These are phyloP conservation scores for Odocoileus virginianus DNA, from an alignment of 2,113 vertebrate genomes.

Conservation along the genomic window DNA sequence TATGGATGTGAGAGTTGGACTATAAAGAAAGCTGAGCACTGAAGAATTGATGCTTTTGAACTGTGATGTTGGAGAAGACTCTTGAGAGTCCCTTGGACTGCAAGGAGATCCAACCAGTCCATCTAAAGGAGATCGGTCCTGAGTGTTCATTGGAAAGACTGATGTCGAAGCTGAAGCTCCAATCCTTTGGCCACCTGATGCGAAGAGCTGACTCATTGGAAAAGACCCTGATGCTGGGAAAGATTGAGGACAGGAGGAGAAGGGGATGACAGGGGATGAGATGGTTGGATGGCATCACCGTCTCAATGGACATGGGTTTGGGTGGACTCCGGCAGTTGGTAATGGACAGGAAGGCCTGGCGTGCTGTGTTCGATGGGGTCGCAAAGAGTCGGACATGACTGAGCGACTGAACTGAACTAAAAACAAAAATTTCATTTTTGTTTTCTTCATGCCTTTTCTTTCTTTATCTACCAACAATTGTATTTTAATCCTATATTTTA, in stretches of 20 bases:
- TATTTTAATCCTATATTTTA: background rate
- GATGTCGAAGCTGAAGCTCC: background rate
- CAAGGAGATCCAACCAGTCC: background rate
- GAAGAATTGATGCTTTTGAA: background rate
- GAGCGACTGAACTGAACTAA: background rate
- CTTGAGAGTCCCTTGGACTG: background rate
- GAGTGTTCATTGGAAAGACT: background rate
- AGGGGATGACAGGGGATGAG: background rate
- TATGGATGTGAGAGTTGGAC: background rate
- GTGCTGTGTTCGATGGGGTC: background rate
- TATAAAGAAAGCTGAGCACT: background rate
- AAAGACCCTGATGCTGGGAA: background rate
- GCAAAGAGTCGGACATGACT: fast-evolving
- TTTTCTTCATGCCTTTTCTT: background rate
- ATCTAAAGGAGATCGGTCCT: background rate
- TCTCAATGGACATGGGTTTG: background rate
- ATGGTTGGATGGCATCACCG: background rate
- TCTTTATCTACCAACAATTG: background rate
- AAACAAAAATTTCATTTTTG: background rate
- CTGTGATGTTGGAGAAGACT: background rate
- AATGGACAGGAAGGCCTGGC: background rate
- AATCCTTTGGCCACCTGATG: background rate
- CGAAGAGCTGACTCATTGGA: background rate
- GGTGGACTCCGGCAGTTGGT: background rate
- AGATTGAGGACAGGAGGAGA: background rate